Percentiles rank a stretch among this genome's conserved stretches.
These are phyloP conservation scores for Sanderia malayensis DNA, from an alignment of 30 jellyfish, hydroid and myxozoan species.

Conservation along the genomic window DNA sequence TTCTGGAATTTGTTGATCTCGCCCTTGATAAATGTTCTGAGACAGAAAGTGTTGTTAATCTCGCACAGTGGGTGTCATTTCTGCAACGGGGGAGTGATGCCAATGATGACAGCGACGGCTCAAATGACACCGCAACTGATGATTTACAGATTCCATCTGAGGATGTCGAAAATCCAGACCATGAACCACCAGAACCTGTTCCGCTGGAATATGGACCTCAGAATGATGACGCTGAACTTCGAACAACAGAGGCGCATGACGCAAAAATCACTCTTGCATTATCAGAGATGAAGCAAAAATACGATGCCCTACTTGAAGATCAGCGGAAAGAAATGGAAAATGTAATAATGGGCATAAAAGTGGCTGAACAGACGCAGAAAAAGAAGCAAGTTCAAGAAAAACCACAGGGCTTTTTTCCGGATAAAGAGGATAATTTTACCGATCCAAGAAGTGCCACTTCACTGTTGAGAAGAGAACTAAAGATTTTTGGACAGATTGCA, in stretches of 20 bases:
- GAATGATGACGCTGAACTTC: no score
- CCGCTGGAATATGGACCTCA: no score
- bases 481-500: no score
- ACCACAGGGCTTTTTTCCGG: constrained; percentile 27
- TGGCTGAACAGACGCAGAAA: constrained; percentile 8
- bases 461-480: no score
- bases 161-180: no score
- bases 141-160: background rate
- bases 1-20: background rate
- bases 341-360: background rate
- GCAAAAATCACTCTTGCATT: background rate
- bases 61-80: background rate
- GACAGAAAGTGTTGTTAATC: no score
- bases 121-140: background rate
- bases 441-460: no score
- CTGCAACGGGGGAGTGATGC: background rate
- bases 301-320: no score
- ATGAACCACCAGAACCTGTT: no score
- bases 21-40: no score
- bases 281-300: background rate
- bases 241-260: no score
- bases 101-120: no score
- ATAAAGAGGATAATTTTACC: constrained; percentile 30
- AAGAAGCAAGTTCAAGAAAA: constrained; percentile 20
- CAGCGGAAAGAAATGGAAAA: background rate